These are phyloP conservation scores for Nebria ingens DNA, from an alignment of 1,140 invertebrate species.

Conservation along the genomic window DNA sequence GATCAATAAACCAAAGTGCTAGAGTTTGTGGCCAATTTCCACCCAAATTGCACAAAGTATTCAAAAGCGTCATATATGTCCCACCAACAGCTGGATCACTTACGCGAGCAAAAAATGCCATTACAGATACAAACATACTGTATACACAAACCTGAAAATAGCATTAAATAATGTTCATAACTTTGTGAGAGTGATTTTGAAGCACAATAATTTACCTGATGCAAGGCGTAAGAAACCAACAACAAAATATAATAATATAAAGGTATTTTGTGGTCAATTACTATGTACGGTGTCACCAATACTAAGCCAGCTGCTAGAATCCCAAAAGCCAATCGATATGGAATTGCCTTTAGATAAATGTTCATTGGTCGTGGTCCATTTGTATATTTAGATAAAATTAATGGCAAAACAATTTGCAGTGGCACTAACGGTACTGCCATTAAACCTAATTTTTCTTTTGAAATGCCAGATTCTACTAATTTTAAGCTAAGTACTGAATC, in stretches of 20 bases:
- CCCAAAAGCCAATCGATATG: conserved; percentile 76
- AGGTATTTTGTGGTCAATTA: conserved; percentile 55
- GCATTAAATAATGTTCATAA: neutral
- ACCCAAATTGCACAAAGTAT: conserved; percentile 92
- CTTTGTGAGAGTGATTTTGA: neutral
- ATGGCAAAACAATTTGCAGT: conserved; percentile 86
- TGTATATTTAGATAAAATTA: conserved; percentile 55
- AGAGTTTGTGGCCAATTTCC: conserved; percentile 94
- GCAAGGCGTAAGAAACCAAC: conserved; percentile 69
- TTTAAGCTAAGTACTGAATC: conserved; percentile 93
- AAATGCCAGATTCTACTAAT: conserved; percentile 88
- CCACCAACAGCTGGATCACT: conserved; percentile 92
- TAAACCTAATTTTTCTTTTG: conserved; percentile 88
- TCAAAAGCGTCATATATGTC: conserved; percentile 98
- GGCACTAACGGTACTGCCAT: conserved; percentile 88
- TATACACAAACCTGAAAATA: conserved; percentile 48
- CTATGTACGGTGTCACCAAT: conserved; percentile 63
- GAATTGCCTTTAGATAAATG: conserved; percentile 82
- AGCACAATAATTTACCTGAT: conserved; percentile 62
- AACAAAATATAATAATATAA: conserved; percentile 72
- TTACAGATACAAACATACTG: conserved; percentile 57
- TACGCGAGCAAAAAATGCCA: conserved; percentile 73
- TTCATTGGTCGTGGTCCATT: conserved; percentile 75
- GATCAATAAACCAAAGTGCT: conserved; percentile 86
- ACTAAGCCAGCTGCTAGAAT: conserved; percentile 74